A percentile compares a stretch with the other conserved stretches of the same genome.
Evolutionary conservation across 1,140 invertebrate genomes (phyloP).

Genomic region (Bombus haemorrhoidalis): DNA sequence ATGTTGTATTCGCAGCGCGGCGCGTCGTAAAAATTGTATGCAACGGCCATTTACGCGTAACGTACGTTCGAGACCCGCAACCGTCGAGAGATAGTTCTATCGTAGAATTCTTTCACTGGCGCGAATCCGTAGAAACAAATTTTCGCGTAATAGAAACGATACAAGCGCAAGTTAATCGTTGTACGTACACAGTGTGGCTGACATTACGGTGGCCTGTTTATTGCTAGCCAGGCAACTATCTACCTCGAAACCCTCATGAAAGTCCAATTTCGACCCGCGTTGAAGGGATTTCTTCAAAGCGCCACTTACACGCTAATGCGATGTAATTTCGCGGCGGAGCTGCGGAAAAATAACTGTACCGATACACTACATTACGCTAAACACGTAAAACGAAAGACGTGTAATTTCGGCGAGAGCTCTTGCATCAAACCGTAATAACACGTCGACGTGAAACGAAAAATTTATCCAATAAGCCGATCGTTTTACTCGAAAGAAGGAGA

Average conservation of each 20-base stretch:
- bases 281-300: constrained; percentile 35
- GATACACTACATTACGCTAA: constrained; percentile 9
- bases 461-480: not conserved
- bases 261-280: constrained; percentile 33
- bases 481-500: not conserved
- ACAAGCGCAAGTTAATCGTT: not conserved
- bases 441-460: not conserved
- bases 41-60: no score
- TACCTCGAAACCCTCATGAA: constrained; percentile 41
- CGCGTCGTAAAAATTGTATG: no score
- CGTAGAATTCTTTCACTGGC: no score
- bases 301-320: constrained; percentile 49
- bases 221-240: constrained; percentile 2
- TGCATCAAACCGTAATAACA: not conserved
- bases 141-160: not conserved
- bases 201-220: not conserved
- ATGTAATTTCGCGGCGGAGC: constrained; percentile 42
- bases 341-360: constrained; percentile 19
- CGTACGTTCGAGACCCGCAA: no score
- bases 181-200: not conserved
- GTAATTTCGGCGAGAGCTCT: not conserved
- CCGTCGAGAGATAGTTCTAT: no score
- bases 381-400: constrained; percentile 6
- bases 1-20: no score
- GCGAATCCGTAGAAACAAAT: not conserved